A percentile compares a stretch with the other conserved stretches of the same genome.
Conservation (phyloP, 2,888 invertebrate genomes). For the Choreutis nemorana region DNA sequence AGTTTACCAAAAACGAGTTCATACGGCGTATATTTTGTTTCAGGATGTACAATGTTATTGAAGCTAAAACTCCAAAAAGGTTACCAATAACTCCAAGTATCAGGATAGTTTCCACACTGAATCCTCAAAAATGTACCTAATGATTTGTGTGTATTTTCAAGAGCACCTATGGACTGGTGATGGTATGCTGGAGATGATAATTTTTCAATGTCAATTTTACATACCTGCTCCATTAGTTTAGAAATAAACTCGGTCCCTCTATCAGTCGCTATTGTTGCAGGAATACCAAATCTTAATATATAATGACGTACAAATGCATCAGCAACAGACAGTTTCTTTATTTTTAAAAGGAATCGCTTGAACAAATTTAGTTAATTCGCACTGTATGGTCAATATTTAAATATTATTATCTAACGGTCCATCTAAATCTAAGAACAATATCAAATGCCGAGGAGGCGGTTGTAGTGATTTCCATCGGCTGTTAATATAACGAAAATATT, state of each 20-base stretch:
- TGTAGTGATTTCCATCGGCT: neutral
- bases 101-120: constrained; percentile 7
- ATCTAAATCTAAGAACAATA: neutral
- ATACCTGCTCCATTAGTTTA: no score
- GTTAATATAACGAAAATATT: neutral
- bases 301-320: no score
- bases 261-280: no score
- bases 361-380: no score
- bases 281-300: no score
- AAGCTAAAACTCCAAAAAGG: constrained; percentile 10
- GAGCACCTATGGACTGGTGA: constrained; percentile 10
- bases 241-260: no score
- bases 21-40: constrained; percentile 7
- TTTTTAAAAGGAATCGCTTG: no score
- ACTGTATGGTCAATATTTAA: no score
- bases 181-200: no score
- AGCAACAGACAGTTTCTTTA: no score
- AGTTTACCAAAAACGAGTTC: constrained; percentile 5
- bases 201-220: no score
- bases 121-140: constrained; percentile 8
- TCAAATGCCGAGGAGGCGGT: neutral
- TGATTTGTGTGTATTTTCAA: constrained; percentile 9
- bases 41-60: constrained; percentile 7
- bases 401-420: neutral
- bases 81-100: constrained; percentile 1